Conservation (phyloP, 2,797 vertebrate genomes). For the Simalia tracyae region DNA sequence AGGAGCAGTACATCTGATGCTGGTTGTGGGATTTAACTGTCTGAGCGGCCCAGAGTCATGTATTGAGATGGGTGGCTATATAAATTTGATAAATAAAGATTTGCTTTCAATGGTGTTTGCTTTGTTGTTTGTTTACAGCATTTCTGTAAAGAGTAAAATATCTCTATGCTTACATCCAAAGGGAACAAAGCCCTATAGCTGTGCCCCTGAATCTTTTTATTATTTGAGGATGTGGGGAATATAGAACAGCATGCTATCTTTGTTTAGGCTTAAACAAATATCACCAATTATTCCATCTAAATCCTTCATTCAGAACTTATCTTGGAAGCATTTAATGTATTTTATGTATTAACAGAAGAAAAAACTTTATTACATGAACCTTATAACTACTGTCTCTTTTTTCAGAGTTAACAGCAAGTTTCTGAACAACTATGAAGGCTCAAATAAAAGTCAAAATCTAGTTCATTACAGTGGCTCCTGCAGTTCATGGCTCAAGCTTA, state of each 20-base stretch:
- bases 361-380: neutral
- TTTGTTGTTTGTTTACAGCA: too few species aligned
- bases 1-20: neutral
- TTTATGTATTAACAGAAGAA: neutral
- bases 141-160: neutral
- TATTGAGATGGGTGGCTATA: neutral
- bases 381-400: neutral
- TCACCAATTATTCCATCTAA: neutral
- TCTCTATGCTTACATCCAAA: conserved; percentile 1
- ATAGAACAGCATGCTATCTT: conserved; percentile 1
- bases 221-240: neutral
- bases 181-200: neutral
- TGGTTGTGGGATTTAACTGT: neutral
- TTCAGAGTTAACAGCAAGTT: neutral
- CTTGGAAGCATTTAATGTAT: neutral
- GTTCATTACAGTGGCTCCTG: neutral
- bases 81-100: neutral
- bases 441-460: neutral
- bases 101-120: neutral
- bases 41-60: neutral
- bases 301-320: neutral
- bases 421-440: neutral
- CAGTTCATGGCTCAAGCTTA: neutral
- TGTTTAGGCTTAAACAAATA: conserved; percentile 3
- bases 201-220: neutral